Evolutionary conservation across 2,797 vertebrate species (phyloP).

Genomic region (Danio choprae): DNA sequence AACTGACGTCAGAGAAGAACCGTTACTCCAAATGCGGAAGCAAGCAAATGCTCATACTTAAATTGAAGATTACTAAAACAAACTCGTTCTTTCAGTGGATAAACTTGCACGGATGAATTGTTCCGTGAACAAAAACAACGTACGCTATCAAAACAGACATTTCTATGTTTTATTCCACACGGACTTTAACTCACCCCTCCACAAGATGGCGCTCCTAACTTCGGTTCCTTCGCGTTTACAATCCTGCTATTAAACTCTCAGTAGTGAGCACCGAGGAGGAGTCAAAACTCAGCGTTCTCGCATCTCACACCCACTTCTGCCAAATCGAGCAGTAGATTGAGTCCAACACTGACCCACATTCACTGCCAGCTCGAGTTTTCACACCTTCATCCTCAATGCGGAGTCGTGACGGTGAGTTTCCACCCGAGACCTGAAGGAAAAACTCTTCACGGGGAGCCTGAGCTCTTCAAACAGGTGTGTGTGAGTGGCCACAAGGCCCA

Average conservation of each 20-base stretch:
- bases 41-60: no score
- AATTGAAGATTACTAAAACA: no score
- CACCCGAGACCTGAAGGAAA: not conserved
- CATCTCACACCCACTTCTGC: conserved; percentile 20
- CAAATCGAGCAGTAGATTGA: not conserved
- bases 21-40: no score
- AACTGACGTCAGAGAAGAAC: no score
- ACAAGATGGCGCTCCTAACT: not conserved
- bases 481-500: conserved; percentile 41
- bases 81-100: no score
- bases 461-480: conserved; percentile 67
- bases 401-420: conserved; percentile 2
- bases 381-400: not conserved
- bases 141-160: no score
- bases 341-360: not conserved
- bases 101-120: no score
- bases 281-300: not conserved
- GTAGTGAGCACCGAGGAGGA: conserved; percentile 29
- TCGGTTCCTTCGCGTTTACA: not conserved
- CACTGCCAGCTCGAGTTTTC: not conserved
- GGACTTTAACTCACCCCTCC: conserved; percentile 4
- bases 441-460: not conserved
- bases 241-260: not conserved
- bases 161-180: no score
- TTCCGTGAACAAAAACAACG: no score